Conservation (phyloP, 2,113 vertebrate species). For the Numida meleagris region DNA sequence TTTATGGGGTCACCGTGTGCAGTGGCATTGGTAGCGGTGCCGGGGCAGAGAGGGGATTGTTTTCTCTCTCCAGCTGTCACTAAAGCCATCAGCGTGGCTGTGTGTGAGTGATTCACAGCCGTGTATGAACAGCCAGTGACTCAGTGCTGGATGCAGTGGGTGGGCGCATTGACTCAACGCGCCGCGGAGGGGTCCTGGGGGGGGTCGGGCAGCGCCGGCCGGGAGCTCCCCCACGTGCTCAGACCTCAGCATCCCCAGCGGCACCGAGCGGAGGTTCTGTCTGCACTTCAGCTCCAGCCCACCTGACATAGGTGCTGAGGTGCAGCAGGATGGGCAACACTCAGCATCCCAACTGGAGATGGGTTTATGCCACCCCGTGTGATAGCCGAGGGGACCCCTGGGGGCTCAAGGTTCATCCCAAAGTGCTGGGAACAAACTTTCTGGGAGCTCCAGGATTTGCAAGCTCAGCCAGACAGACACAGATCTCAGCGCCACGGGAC, state of each 20-base stretch:
- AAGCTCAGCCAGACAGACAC: not conserved
- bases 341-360: not conserved
- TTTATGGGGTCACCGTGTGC: not conserved
- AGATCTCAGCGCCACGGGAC: not conserved
- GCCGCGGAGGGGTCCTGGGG: not conserved
- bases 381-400: not conserved
- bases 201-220: not conserved
- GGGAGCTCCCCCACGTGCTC: accelerated
- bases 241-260: not conserved
- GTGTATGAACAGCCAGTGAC: conserved; percentile 66
- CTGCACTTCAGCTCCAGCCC: not conserved
- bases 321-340: accelerated
- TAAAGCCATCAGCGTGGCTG: conserved; percentile 58
- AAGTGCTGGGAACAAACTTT: not conserved
- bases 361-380: not conserved
- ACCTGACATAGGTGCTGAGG: not conserved
- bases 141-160: conserved; percentile 65
- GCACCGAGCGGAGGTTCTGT: accelerated
- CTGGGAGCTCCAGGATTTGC: not conserved
- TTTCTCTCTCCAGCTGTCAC: conserved; percentile 59
- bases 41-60: not conserved
- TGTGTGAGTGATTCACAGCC: conserved; percentile 74
- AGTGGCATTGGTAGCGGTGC: not conserved
- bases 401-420: not conserved
- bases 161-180: conserved; percentile 69